Percentiles rank a stretch among this genome's conserved stretches.
Evolutionary conservation across 2,113 vertebrate species (phyloP).

Genomic region (Bubo scandiacus): DNA sequence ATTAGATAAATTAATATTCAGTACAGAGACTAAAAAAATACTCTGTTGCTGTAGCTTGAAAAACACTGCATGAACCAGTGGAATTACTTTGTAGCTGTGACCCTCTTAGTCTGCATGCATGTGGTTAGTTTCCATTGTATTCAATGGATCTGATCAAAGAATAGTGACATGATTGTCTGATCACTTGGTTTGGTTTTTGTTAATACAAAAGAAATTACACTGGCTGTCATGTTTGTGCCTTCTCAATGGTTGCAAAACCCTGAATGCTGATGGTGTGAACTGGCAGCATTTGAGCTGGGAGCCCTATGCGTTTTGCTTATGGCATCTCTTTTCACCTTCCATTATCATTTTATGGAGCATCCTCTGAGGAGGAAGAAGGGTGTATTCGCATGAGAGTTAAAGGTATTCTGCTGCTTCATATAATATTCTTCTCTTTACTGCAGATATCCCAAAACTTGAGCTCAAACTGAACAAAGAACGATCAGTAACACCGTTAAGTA

Average conservation of each 20-base stretch:
- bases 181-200: slow-evolving; percentile 1
- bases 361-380: not conserved
- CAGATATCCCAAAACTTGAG: not conserved
- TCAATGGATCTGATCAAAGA: not conserved
- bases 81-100: not conserved
- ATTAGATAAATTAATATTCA: not conserved
- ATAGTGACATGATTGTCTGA: not conserved
- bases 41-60: not conserved
- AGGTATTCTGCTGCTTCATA: not conserved
- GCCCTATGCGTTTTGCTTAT: not conserved
- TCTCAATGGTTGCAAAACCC: not conserved
- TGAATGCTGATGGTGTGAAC: not conserved
- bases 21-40: not conserved
- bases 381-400: not conserved
- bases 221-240: not conserved
- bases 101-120: not conserved
- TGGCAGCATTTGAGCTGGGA: not conserved
- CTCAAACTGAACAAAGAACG: not conserved
- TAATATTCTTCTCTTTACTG: not conserved
- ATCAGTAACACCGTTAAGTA: not conserved
- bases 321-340: not conserved
- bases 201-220: not conserved
- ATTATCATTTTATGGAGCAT: not conserved
- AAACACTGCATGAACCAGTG: not conserved
- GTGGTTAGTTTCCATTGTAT: not conserved